These are phyloP conservation scores for Heteromormyrus szaboi DNA, from an alignment of 2,797 vertebrate genomes.

Conservation along the genomic window DNA sequence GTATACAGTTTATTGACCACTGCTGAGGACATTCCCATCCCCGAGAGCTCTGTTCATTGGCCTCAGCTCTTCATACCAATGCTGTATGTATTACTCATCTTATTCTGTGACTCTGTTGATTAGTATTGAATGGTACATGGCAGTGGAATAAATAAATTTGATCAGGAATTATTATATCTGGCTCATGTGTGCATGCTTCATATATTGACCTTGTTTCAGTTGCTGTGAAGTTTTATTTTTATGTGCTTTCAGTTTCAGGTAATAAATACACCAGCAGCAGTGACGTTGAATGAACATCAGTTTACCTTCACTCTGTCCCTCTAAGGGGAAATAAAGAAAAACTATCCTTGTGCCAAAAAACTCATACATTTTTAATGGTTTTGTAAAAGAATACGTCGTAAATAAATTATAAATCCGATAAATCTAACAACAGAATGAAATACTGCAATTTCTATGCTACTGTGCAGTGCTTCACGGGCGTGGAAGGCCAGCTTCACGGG, in stretches of 20 bases:
- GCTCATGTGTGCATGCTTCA: neutral
- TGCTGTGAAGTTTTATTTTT: neutral
- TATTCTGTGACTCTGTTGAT: neutral
- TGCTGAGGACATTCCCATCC: neutral
- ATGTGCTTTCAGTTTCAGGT: neutral
- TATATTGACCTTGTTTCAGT: conserved; percentile 4
- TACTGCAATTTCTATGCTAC: neutral
- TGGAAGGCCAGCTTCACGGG: neutral
- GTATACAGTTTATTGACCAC: neutral
- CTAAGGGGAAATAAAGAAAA: conserved; percentile 8
- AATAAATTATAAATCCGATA: conserved; percentile 8
- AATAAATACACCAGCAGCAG: neutral
- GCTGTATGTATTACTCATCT: neutral
- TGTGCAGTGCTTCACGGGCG: neutral
- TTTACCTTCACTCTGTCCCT: conserved; percentile 3
- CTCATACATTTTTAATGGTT: conserved; percentile 7
- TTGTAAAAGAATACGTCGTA: neutral
- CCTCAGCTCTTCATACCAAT: neutral
- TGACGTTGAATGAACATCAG: neutral
- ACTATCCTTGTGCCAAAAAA: conserved; percentile 1
- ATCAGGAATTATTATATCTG: conserved; percentile 5
- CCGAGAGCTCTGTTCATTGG: neutral
- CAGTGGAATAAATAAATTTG: neutral
- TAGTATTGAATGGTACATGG: neutral
- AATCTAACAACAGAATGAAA: neutral